A percentile compares a stretch with the other conserved stretches of the same genome.
phyloP scores from a whole-genome alignment of 2,888 invertebrate species.

The Agriopis marginaria region DNA sequence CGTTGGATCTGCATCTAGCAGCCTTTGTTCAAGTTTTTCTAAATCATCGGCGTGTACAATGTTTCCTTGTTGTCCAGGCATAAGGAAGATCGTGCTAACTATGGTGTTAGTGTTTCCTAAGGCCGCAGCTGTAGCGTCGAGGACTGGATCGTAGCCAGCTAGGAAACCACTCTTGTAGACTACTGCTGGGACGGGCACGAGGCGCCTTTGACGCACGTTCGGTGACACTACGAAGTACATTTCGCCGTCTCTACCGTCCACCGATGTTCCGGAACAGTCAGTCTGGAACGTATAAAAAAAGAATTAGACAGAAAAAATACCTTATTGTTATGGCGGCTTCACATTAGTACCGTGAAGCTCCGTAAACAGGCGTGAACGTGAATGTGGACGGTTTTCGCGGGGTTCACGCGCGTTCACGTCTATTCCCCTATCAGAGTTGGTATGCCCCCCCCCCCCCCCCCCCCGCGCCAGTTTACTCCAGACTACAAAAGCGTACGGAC shows the following conservation, averaged over 20 bases:
- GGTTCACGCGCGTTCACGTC: too few relatives aligned
- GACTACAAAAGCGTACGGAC: too few relatives aligned
- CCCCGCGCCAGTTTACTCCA: too few relatives aligned
- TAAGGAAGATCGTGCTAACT: conserved; percentile 92
- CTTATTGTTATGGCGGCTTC: too few relatives aligned
- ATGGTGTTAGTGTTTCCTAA: conserved; percentile 90
- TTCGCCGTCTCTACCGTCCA: conserved; percentile 93
- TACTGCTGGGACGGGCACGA: conserved; percentile 94
- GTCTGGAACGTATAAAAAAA: conserved; percentile 86
- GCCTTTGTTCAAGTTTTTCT: conserved; percentile 89
- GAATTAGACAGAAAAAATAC: conserved; percentile 1
- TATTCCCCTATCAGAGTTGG: too few relatives aligned
- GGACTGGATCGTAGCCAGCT: conserved; percentile 93
- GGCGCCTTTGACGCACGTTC: conserved; percentile 91
- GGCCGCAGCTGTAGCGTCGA: conserved; percentile 94
- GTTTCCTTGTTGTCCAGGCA: conserved; percentile 95
- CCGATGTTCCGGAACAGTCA: conserved; percentile 91
- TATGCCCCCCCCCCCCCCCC: too few relatives aligned
- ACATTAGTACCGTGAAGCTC: too few relatives aligned
- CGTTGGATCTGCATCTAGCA: conserved; percentile 88
- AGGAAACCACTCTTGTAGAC: conserved; percentile 92
- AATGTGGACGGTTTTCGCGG: too few relatives aligned
- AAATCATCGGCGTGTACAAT: conserved; percentile 92
- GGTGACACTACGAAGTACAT: conserved; percentile 95
- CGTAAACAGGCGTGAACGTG: too few relatives aligned